A percentile compares a stretch with the other conserved stretches of the same genome.
Evolutionary conservation across 2,888 invertebrate species (phyloP).

Genomic region (Drosophila silvestris): DNA sequence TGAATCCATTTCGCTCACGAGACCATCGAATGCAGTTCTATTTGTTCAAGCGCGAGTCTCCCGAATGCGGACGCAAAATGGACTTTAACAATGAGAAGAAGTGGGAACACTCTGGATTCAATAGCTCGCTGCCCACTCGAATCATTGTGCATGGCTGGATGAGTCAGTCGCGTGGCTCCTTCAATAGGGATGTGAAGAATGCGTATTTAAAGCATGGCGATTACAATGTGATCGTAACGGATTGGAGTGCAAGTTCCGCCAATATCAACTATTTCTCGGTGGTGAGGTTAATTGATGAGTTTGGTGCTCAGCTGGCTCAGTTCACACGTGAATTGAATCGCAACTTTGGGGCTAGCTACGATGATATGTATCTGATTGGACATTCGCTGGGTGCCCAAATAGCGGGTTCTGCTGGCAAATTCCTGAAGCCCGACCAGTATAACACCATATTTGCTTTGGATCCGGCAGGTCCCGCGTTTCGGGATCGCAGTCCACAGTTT

Average conservation of each 20-base stretch:
- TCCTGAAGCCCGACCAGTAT: constrained; percentile 68
- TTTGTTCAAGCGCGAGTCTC: constrained; percentile 71
- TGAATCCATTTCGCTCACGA: constrained; percentile 69
- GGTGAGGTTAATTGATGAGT: constrained; percentile 72
- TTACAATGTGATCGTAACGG: constrained; percentile 81
- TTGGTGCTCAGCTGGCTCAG: constrained; percentile 73
- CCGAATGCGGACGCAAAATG: constrained; percentile 73
- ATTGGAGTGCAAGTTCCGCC: constrained; percentile 82
- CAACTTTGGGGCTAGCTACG: constrained; percentile 50
- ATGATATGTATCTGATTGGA: constrained; percentile 81
- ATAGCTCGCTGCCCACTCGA: constrained; percentile 78
- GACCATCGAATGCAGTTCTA: constrained; percentile 77
- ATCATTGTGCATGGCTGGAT: constrained; percentile 83
- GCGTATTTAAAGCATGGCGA: constrained; percentile 74
- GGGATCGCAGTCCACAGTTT: constrained; percentile 63
- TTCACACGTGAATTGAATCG: constrained; percentile 76
- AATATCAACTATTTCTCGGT: constrained; percentile 80
- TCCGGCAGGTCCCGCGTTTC: constrained; percentile 83
- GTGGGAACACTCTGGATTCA: constrained; percentile 66
- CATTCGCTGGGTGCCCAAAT: constrained; percentile 85
- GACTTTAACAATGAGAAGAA: constrained; percentile 54
- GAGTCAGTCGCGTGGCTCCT: constrained; percentile 78
- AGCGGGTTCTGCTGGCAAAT: constrained; percentile 82
- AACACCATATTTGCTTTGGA: constrained; percentile 84
- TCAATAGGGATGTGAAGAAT: constrained; percentile 79